A percentile compares a stretch with the other conserved stretches of the same genome.
Conservation (phyloP, 2,888 invertebrate genomes). For the Sisyra terminalis region DNA sequence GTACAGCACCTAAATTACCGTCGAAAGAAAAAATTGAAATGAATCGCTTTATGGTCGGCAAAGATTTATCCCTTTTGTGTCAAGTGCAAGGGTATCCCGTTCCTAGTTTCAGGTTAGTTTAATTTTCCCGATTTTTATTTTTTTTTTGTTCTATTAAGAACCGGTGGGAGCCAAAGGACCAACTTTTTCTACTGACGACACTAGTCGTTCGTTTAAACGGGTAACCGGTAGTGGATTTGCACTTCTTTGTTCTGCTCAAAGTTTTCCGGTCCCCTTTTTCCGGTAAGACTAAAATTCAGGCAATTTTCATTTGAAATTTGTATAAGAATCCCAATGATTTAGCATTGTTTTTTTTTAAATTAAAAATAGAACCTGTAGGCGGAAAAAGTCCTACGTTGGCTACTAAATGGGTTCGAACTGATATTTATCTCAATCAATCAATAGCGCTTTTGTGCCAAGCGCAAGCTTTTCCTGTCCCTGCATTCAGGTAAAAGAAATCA, state of each 20-base stretch:
- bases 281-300: constrained; percentile 36
- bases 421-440: neutral
- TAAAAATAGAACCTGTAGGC: constrained; percentile 2
- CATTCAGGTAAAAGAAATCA: constrained; percentile 3
- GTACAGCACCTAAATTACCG: constrained; percentile 53
- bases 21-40: constrained; percentile 47
- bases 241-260: constrained; percentile 54
- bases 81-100: constrained; percentile 39
- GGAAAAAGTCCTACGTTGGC: neutral
- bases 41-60: constrained; percentile 22
- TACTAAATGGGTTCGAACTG: neutral
- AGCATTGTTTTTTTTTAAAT: neutral
- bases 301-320: constrained; percentile 19
- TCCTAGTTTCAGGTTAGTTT: constrained; percentile 32
- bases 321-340: neutral
- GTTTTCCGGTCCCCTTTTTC: constrained; percentile 39
- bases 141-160: constrained; percentile 16
- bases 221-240: constrained; percentile 27
- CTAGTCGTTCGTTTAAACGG: constrained; percentile 21
- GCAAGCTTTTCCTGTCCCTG: constrained; percentile 40
- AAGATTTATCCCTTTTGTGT: constrained; percentile 35
- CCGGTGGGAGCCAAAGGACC: constrained; percentile 23
- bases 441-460: constrained; percentile 47
- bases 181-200: constrained; percentile 20
- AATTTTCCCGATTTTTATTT: neutral